phyloP scores from a whole-genome alignment of 1,140 invertebrate genomes.

The Dendroctonus ponderosae region DNA sequence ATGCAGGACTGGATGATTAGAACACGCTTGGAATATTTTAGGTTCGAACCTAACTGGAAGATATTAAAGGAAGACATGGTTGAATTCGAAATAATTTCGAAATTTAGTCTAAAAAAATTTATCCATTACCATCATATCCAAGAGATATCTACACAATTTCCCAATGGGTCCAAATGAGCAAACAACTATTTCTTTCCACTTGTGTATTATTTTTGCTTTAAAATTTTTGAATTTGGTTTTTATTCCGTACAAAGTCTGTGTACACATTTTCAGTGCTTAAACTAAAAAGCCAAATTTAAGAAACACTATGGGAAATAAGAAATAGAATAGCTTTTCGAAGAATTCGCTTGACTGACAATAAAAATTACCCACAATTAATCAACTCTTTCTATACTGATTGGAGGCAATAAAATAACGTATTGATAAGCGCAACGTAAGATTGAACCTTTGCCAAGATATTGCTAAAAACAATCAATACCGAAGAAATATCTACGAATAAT shows the following conservation, averaged over 20 bases:
- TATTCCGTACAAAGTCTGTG: constrained; percentile 3
- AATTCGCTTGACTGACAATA: neutral
- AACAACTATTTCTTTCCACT: neutral
- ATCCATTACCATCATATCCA: no score
- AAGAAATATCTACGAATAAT: no score
- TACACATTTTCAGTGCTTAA: constrained; percentile 1
- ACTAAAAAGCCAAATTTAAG: no score
- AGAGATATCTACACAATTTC: neutral
- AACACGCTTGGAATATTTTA: no score
- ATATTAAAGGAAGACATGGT: neutral
- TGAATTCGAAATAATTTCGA: neutral
- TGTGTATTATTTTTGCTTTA: neutral
- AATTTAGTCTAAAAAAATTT: neutral
- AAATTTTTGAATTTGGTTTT: neutral
- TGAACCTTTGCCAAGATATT: neutral
- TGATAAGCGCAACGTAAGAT: neutral
- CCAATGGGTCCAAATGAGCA: neutral
- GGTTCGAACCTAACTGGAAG: no score
- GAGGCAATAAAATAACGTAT: neutral
- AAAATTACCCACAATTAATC: neutral
- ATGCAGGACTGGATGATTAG: no score
- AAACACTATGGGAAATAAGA: neutral
- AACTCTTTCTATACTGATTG: neutral
- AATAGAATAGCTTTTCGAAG: neutral
- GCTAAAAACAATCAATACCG: neutral